These are phyloP conservation scores for Microctonus aethiopoides DNA, from an alignment of 2,888 invertebrate species.

Conservation along the genomic window DNA sequence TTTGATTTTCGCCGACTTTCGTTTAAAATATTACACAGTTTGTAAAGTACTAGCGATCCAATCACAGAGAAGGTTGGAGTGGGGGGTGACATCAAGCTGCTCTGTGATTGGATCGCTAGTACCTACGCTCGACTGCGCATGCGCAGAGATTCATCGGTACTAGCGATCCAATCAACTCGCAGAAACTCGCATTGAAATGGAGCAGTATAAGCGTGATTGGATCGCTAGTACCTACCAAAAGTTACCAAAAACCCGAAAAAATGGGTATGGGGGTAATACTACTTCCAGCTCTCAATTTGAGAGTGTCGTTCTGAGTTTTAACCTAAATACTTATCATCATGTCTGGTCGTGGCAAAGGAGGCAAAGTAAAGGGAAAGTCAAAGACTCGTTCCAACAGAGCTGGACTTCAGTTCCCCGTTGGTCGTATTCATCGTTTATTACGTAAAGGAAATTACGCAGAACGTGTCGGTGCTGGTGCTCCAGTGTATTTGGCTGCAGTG, in stretches of 20 bases:
- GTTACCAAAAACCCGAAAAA: neutral
- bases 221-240: neutral
- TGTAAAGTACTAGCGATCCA: neutral
- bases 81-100: neutral
- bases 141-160: neutral
- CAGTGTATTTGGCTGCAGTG: conserved; percentile 73
- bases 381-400: neutral
- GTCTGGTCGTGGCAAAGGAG: conserved; percentile 51
- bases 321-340: conserved; percentile 30
- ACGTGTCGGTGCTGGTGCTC: conserved; percentile 70
- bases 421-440: conserved; percentile 68
- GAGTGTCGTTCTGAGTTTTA: neutral
- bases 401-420: neutral
- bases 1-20: neutral
- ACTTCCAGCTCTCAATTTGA: neutral
- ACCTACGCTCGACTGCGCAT: neutral
- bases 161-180: neutral
- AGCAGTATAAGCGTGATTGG: neutral
- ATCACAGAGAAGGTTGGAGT: neutral
- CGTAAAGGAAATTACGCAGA: conserved; percentile 74
- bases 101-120: neutral
- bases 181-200: neutral
- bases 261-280: neutral
- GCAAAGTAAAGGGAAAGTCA: conserved; percentile 28
- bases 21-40: neutral